These are phyloP conservation scores for Mesorhabditis sp. DNA, from an alignment of 2,888 invertebrate species.

Conservation along the genomic window DNA sequence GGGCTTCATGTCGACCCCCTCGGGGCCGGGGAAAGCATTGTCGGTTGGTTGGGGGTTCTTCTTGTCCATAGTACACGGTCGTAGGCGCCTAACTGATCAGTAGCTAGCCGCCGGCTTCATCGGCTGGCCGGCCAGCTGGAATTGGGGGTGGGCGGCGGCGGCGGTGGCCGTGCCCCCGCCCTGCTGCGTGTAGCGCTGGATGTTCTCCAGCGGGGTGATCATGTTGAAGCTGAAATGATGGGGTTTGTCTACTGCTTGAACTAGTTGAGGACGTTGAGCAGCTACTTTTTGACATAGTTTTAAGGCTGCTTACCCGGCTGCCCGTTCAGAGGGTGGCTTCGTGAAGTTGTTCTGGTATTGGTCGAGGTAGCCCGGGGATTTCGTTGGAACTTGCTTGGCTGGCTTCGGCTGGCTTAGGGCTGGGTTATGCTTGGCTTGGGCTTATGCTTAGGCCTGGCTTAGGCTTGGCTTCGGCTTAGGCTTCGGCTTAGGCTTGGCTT, in stretches of 20 bases:
- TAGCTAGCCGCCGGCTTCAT: background rate
- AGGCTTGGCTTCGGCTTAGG: no score
- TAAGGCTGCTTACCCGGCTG: background rate
- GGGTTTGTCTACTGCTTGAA: background rate
- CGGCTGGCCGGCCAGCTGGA: background rate
- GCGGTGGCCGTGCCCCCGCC: constrained; percentile 18
- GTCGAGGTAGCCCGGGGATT: background rate
- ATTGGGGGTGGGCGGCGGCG: constrained; percentile 13
- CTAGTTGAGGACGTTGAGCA: background rate
- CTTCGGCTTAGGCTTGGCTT: no score
- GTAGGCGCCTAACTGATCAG: background rate
- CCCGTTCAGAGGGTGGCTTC: background rate
- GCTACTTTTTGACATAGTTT: background rate
- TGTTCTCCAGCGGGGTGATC: constrained; percentile 57
- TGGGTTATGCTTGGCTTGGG: no score
- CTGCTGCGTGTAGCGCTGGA: constrained; percentile 45
- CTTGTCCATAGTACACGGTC: no score
- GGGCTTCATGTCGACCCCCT: no score
- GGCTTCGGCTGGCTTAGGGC: no score
- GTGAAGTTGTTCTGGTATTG: constrained; percentile 4
- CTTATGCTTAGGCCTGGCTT: no score
- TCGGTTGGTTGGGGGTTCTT: no score
- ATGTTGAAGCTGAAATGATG: constrained; percentile 52
- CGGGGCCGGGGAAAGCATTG: no score
- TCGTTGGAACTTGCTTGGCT: no score